These are phyloP conservation scores for Stomorhina lunata DNA, from an alignment of 2,888 invertebrate genomes.

Conservation along the genomic window DNA sequence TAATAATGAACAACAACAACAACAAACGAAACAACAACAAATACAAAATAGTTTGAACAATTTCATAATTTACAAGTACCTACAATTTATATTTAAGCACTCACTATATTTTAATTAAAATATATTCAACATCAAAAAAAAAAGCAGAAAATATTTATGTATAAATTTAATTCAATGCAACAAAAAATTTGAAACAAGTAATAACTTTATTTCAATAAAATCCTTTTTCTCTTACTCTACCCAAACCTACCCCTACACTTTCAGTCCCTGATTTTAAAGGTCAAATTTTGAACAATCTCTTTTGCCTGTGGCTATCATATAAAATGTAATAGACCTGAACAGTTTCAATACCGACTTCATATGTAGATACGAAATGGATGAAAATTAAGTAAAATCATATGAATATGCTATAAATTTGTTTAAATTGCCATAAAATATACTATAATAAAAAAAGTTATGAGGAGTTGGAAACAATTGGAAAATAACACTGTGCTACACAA, in stretches of 20 bases:
- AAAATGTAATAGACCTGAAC: neutral
- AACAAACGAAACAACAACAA: too few relatives aligned
- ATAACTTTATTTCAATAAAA: conserved; percentile 27
- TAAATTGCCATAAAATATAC: too few relatives aligned
- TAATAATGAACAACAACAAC: too few relatives aligned
- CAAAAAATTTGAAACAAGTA: neutral
- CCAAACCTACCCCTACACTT: too few relatives aligned
- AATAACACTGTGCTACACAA: too few relatives aligned
- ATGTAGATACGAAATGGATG: too few relatives aligned
- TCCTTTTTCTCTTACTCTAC: neutral
- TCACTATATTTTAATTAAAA: conserved; percentile 8
- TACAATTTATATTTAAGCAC: too few relatives aligned
- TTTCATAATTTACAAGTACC: too few relatives aligned
- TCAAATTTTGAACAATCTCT: conserved; percentile 25
- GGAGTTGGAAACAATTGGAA: neutral
- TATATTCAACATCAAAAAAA: neutral
- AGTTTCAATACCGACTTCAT: too few relatives aligned
- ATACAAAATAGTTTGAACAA: too few relatives aligned
- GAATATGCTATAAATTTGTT: too few relatives aligned
- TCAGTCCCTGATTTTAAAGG: conserved; percentile 19
- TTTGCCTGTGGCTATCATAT: conserved; percentile 3
- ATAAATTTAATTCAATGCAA: too few relatives aligned
- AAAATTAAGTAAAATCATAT: conserved; percentile 31
- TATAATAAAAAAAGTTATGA: neutral
- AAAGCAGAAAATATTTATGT: neutral